phyloP scores from a whole-genome alignment of 2,797 vertebrate species.

The Pogonophryne albipinna region DNA sequence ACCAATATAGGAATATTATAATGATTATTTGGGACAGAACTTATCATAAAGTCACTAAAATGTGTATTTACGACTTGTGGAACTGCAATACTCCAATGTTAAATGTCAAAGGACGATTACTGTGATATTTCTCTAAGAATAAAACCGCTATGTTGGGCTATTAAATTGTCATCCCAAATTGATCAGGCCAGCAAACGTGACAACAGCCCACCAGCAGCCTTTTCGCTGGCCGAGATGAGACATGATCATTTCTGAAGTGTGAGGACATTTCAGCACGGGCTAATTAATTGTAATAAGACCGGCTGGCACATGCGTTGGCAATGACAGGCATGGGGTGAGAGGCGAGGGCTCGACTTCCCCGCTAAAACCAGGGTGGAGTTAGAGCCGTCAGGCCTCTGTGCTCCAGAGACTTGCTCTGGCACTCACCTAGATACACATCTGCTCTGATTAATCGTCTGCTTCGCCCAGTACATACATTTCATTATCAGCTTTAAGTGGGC shows the following conservation, averaged over 20 bases:
- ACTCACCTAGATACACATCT: slow-evolving; percentile 84
- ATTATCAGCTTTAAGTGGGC: slow-evolving; percentile 82
- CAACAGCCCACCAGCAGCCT: slow-evolving; percentile 69
- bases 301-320: slow-evolving; percentile 65
- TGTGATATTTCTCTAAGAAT: slow-evolving; percentile 17
- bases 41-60: not conserved
- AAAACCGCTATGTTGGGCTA: slow-evolving; percentile 28
- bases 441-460: slow-evolving; percentile 84
- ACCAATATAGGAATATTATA: not conserved
- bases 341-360: slow-evolving; percentile 42
- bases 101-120: slow-evolving; percentile 10
- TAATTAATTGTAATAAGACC: slow-evolving; percentile 85
- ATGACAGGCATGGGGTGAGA: slow-evolving; percentile 74
- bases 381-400: slow-evolving; percentile 57
- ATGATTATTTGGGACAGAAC: not conserved
- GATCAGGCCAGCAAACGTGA: slow-evolving; percentile 68
- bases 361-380: slow-evolving; percentile 54
- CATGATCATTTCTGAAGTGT: slow-evolving; percentile 77
- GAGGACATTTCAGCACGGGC: slow-evolving; percentile 77
- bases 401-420: slow-evolving; percentile 76
- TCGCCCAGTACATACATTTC: slow-evolving; percentile 79
- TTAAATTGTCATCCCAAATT: slow-evolving; percentile 67
- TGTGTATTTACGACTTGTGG: not conserved
- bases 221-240: slow-evolving; percentile 65
- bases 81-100: not conserved